These are phyloP conservation scores for Stegostoma tigrinum DNA, from an alignment of 2,113 vertebrate genomes.

Conservation along the genomic window DNA sequence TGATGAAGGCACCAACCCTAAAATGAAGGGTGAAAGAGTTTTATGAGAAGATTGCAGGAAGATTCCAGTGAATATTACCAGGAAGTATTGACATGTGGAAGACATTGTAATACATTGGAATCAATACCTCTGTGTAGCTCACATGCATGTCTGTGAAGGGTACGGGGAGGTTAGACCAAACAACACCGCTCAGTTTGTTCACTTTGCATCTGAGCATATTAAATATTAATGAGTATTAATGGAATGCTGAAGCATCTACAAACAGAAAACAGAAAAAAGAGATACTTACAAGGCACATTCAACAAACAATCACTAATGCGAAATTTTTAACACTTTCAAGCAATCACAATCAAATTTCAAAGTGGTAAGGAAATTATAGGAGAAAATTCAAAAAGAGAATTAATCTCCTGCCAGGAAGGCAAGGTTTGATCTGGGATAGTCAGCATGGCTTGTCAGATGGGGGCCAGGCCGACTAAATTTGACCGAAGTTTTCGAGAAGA, in stretches of 20 bases:
- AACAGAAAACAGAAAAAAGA: constrained; percentile 12
- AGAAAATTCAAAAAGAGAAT: too few species aligned
- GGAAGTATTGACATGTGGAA: neutral
- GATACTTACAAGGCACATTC: neutral
- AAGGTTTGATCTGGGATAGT: too few species aligned
- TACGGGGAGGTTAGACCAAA: neutral
- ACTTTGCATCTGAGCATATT: neutral
- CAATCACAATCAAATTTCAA: neutral
- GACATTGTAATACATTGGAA: neutral
- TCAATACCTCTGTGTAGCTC: neutral
- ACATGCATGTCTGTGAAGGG: neutral
- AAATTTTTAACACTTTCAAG: neutral
- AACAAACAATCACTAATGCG: neutral
- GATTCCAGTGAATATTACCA: too few species aligned
- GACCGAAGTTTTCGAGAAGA: too few species aligned
- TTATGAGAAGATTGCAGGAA: neutral
- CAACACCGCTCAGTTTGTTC: neutral
- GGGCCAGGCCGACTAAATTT: too few species aligned
- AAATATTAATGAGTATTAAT: constrained; percentile 18
- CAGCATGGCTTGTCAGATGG: too few species aligned
- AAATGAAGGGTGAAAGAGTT: neutral
- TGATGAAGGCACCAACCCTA: neutral
- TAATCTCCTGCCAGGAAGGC: too few species aligned
- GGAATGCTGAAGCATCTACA: neutral
- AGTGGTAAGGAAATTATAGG: neutral